These are phyloP conservation scores for Brachionus sp. DNA, from an alignment of 1,140 invertebrate genomes.

Conservation along the genomic window DNA sequence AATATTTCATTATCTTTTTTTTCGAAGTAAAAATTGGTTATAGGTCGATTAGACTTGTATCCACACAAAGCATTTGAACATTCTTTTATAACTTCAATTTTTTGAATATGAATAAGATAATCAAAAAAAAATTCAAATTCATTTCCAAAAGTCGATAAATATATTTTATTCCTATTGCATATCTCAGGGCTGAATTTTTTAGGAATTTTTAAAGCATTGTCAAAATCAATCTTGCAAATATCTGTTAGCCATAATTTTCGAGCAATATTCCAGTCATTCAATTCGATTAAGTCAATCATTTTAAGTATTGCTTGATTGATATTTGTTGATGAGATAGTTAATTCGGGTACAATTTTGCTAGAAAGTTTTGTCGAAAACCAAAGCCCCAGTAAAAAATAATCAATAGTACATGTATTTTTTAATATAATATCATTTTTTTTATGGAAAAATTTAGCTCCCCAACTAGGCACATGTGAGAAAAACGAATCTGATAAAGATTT, in stretches of 20 bases:
- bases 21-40: neutral
- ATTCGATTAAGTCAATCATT: neutral
- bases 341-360: neutral
- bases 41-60: neutral
- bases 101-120: constrained; percentile 7
- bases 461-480: no score
- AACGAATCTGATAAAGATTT: no score
- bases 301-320: neutral
- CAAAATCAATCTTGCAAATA: neutral
- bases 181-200: neutral
- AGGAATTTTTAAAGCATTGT: neutral
- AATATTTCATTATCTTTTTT: neutral
- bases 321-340: neutral
- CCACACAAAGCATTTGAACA: neutral
- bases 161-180: neutral
- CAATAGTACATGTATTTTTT: no score
- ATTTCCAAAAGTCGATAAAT: neutral
- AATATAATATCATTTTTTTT: no score
- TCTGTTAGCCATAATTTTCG: neutral
- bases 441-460: no score
- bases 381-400: no score
- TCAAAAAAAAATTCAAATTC: constrained; percentile 7
- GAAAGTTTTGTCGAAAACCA: neutral
- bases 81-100: neutral
- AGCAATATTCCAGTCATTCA: constrained; percentile 2